Evolutionary conservation across 2,888 invertebrate species (phyloP).

Genomic region (Magallana nippona): DNA sequence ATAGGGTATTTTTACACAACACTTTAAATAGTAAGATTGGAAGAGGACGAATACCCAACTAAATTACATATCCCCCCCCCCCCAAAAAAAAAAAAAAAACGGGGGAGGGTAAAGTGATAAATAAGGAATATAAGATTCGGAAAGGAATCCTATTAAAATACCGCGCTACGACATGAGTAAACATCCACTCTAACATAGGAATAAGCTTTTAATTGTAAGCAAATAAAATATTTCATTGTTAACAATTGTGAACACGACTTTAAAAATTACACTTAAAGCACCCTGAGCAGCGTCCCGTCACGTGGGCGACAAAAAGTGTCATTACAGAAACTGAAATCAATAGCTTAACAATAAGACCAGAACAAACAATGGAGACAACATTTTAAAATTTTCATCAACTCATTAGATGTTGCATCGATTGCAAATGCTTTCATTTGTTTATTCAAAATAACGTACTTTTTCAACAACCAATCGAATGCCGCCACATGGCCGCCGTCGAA

Average conservation of each 20-base stretch:
- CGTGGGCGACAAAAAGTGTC: neutral
- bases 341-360: neutral
- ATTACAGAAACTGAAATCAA: slow-evolving; percentile 6
- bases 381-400: slow-evolving; percentile 26
- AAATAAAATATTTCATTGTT: no score
- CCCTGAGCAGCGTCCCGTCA: neutral
- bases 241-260: neutral
- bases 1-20: no score
- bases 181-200: no score
- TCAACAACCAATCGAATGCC: slow-evolving; percentile 16
- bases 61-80: no score
- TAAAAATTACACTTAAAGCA: neutral
- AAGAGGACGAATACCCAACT: no score
- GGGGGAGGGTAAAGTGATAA: no score
- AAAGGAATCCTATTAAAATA: no score
- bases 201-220: no score
- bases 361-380: slow-evolving; percentile 13
- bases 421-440: slow-evolving; percentile 20
- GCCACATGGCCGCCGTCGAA: slow-evolving; percentile 7
- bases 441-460: slow-evolving; percentile 13
- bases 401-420: slow-evolving; percentile 12
- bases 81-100: no score
- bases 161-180: no score
- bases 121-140: no score
- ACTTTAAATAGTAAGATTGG: no score